These are phyloP conservation scores for Parapsyche elsis DNA, from an alignment of 1,140 invertebrate species.

Conservation along the genomic window DNA sequence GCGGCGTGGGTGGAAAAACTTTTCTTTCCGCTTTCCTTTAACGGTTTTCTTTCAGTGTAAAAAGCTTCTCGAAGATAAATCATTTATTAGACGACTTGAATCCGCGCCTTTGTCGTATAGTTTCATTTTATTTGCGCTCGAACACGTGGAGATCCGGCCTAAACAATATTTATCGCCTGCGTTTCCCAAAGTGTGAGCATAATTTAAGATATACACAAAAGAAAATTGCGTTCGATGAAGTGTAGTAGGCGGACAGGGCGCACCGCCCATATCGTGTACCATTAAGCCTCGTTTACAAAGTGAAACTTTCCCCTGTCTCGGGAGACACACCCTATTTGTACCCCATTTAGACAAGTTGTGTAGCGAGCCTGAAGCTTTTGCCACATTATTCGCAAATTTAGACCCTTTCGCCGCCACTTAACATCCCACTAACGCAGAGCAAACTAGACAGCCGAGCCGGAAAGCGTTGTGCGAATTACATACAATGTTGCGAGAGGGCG, in stretches of 20 bases:
- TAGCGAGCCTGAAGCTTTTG: background rate
- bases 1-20: too few relatives aligned
- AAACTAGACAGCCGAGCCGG: background rate
- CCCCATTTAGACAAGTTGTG: constrained; percentile 8
- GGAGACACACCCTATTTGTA: background rate
- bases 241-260: background rate
- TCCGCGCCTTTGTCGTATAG: too few relatives aligned
- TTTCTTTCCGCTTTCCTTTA: too few relatives aligned
- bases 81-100: too few relatives aligned
- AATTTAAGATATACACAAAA: too few relatives aligned
- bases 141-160: too few relatives aligned
- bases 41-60: too few relatives aligned
- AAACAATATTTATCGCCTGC: too few relatives aligned
- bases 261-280: constrained; percentile 20
- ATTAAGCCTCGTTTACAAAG: constrained; percentile 30
- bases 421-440: background rate
- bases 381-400: constrained; percentile 6
- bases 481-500: too few relatives aligned
- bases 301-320: constrained; percentile 8
- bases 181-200: too few relatives aligned
- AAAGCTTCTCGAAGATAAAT: too few relatives aligned
- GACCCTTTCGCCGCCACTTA: constrained; percentile 26
- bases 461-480: background rate
- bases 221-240: background rate
- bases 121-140: too few relatives aligned